Base-by-base conservation (phyloP, 2,113 vertebrate species). In the Notothenia rossii region DNA sequence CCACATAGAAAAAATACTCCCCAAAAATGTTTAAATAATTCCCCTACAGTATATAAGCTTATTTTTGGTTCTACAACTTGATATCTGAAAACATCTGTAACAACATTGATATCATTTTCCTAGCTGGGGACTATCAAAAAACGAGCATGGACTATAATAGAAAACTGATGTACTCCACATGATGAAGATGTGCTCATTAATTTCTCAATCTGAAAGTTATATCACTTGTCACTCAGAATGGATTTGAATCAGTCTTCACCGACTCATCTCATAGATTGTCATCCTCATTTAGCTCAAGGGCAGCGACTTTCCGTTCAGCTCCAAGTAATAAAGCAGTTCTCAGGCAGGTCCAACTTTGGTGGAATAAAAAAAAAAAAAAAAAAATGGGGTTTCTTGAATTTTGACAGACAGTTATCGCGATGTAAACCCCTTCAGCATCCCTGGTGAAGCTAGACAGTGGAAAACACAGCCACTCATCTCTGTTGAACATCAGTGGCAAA, bases 171-270 rank as follows among this genome's bases (percentile, higher is more conserved):
- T 48, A 18, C 40, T 18, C 65, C 13, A 4, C 51, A 29, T 81
- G 81, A 88, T 79, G 54, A 77, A 79, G 46, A 76, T 66, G 72
- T 54, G 43, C 77, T 59, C 71, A 86, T 89, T 83, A 45, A 86
- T 91, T 79, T 79, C 62, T 72, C 49, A 48, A 50, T 89, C 53
- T 79, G 40, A 84, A 71, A 77, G 60, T 79, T 63, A n/a, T 77
- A 79, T 75, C 81, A 81, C 67, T 64, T 56, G 72, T 90, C 84
- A 84, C 85, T 90, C 60, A 46, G 60, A 79, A 50, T 63, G 12
- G 36, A 83, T 61, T 62, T 72, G 72, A 81, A 74, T 14, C 54
- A 48, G 55, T 81, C 55, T 60, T 64, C 53, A 20, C 56, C 61
- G 33, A 78, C 82, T 78, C 67, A 75, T 82, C 63, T 46, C 18